Conservation (phyloP, 2,113 vertebrate genomes). For the Empidonax traillii region DNA sequence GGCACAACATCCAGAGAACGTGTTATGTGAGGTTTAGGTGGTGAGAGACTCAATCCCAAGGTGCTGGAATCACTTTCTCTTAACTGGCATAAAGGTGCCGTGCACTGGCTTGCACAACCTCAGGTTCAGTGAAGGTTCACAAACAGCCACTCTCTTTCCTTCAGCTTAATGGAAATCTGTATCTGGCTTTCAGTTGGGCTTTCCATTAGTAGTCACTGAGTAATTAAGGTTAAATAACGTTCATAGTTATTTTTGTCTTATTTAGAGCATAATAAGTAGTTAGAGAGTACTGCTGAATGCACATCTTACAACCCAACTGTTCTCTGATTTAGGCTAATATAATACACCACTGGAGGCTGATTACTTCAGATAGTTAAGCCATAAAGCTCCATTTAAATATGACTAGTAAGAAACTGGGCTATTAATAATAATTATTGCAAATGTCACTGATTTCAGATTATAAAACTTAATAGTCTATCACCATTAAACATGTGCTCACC, state of each 20-base stretch:
- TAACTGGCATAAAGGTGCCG: not conserved
- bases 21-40: not conserved
- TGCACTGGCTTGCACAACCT: not conserved
- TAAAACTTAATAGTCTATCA: constrained; percentile 66
- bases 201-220: not conserved
- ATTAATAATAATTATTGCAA: constrained; percentile 70
- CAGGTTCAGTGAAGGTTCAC: not conserved
- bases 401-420: constrained; percentile 30
- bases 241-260: not conserved
- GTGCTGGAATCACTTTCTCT: not conserved
- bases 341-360: constrained; percentile 23
- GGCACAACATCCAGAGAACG: not conserved
- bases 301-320: not conserved
- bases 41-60: not conserved
- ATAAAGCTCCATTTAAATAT: constrained; percentile 57
- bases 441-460: constrained; percentile 64
- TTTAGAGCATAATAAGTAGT: not conserved
- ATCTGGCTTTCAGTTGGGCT: not conserved
- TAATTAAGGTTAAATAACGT: not conserved
- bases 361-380: constrained; percentile 41
- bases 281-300: not conserved
- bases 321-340: constrained; percentile 23
- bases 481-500: constrained; percentile 53
- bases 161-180: not conserved
- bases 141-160: not conserved